Conservation (phyloP, 1,140 invertebrate species). For the Pseudomyrmex dendroicus region DNA sequence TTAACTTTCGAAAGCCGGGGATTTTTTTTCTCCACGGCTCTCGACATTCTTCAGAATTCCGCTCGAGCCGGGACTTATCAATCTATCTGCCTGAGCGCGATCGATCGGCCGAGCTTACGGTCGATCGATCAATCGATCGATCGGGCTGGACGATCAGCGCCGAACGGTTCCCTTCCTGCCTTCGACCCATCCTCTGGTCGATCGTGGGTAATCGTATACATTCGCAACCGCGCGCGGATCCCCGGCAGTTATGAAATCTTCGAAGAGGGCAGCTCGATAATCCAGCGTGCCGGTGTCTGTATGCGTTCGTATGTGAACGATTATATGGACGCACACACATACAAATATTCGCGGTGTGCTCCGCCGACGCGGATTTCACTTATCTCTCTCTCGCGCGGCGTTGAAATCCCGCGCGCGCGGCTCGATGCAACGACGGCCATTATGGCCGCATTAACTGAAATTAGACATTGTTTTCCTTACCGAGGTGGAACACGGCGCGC, state of each 20-base stretch:
- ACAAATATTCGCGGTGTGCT: not conserved
- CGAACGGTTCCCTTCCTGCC: not conserved
- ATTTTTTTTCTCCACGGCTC: too few relatives aligned
- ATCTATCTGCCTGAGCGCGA: constrained; percentile 24
- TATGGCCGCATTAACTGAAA: constrained; percentile 75
- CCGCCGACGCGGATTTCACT: constrained; percentile 66
- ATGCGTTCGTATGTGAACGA: not conserved
- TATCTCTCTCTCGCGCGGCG: constrained; percentile 61
- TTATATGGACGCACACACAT: not conserved
- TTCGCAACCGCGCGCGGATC: constrained; percentile 42
- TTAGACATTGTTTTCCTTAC: constrained; percentile 76
- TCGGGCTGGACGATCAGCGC: not conserved
- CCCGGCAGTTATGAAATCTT: constrained; percentile 51
- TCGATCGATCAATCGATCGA: constrained; percentile 16
- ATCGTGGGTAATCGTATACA: constrained; percentile 37
- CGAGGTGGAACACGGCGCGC: constrained; percentile 57
- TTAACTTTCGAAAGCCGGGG: not conserved
- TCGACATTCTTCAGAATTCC: not conserved
- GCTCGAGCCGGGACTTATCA: constrained; percentile 14
- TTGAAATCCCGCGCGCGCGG: constrained; percentile 50
- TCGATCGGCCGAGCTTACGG: constrained; percentile 1
- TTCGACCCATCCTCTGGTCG: not conserved
- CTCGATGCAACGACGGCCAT: constrained; percentile 70
- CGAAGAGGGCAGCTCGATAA: constrained; percentile 46
- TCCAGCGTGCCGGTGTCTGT: constrained; percentile 18